These are phyloP conservation scores for Cryptotis parvus DNA, from an alignment of 2,113 vertebrate genomes.

Conservation along the genomic window DNA sequence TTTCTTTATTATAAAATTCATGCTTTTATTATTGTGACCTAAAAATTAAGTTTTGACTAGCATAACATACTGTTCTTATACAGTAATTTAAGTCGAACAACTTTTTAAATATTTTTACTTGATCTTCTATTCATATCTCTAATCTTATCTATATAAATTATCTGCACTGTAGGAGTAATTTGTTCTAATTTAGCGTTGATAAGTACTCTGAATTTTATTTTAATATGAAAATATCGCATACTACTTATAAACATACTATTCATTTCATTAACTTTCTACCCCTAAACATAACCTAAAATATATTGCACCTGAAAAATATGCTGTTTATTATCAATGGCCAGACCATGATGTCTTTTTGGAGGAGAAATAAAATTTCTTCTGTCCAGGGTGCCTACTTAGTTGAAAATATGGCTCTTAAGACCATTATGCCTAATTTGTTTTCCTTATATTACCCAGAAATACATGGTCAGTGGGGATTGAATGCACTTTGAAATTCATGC, in stretches of 20 bases:
- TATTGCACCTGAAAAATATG: background rate
- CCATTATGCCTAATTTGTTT: constrained; percentile 57
- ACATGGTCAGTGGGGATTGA: constrained; percentile 58
- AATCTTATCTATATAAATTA: too few relatives aligned
- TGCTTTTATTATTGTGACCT: background rate
- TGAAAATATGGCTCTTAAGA: constrained; percentile 33
- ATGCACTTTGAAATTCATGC: constrained; percentile 68
- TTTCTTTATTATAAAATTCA: background rate
- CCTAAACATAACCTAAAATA: background rate
- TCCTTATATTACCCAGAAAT: constrained; percentile 61
- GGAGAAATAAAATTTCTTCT: constrained; percentile 12
- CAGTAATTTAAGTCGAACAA: background rate
- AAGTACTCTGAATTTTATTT: background rate
- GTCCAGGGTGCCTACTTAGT: background rate
- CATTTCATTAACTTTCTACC: background rate
- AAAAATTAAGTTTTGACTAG: background rate
- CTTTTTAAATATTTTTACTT: too few relatives aligned
- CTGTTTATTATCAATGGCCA: constrained; percentile 4
- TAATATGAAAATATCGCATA: background rate
- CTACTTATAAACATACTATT: constrained; percentile 1
- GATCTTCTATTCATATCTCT: too few relatives aligned
- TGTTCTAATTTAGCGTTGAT: constrained; percentile 4
- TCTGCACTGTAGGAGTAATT: background rate
- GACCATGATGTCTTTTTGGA: background rate
- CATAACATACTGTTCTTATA: background rate